Base-by-base conservation (phyloP, 2,797 vertebrate species). In the Falco novaeseelandiae region DNA sequence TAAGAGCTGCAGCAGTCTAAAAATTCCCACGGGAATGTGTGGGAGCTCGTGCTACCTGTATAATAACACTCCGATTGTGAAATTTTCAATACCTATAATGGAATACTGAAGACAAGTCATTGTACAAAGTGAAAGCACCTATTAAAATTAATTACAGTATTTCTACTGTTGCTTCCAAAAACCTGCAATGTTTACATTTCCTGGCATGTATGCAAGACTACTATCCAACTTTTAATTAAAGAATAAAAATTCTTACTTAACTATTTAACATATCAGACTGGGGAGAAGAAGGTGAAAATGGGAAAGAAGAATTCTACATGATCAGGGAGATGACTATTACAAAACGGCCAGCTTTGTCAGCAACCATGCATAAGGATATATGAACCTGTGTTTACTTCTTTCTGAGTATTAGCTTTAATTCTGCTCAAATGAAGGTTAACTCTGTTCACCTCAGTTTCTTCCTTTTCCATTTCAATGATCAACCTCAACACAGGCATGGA, bases 11-110 rank as follows among this genome's bases (percentile, higher is more conserved):
- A 96, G 87, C 62, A 95, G 93, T 71, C 90, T 95, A 96, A 96
- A 96, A 98, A 97, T 77, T 96, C 97, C 94, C 86, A 62, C 92
- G 97, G 95, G 94, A 98, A 93, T 88, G 59, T 87, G 95, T 83
- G 52, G 97, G 97, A 89, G 98, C 82, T 82, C 1, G 54, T 98
- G 94, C 92, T 96, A 96, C 92, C 91, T 97, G 91, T 86, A 71
- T 97, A 97, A 82, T 71, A 82, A 96, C 87, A 97, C 69, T 96
- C 70, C 94, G 73, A 94, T 88, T 95, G 74, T 97, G 96, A 98
- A 92, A 92, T 96, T 94, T 87, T 97, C 93, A 94, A 96, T 95
- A 90, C 93, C 89, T 96, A 81, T 97, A 95, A 97, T 96, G 97
- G 94, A 91, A 65, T 92, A 96, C 93, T 92, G 87, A 94, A 92